Conservation (phyloP, 2,797 vertebrate species). For the Sebastiscus tertius region DNA sequence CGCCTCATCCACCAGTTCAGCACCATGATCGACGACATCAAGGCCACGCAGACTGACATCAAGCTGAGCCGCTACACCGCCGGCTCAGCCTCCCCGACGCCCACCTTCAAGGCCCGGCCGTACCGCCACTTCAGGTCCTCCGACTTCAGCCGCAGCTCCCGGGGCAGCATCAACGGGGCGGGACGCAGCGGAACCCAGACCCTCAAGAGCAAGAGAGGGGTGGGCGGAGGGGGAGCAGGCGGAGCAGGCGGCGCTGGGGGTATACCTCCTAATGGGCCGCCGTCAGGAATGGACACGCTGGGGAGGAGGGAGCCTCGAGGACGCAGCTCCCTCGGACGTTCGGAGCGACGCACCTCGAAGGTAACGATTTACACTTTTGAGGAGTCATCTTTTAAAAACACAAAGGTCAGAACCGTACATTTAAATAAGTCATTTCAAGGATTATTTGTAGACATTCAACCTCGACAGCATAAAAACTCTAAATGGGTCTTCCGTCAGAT, state of each 20-base stretch:
- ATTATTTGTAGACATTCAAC: background rate
- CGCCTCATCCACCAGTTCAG: conserved; percentile 99
- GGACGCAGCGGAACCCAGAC: conserved; percentile 85
- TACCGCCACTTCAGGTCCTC: conserved; percentile 94
- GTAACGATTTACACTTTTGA: conserved; percentile 37
- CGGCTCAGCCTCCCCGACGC: conserved; percentile 94
- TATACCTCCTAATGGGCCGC: conserved; percentile 68
- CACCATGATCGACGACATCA: conserved; percentile 99
- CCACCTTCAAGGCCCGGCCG: conserved; percentile 94
- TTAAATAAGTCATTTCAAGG: background rate
- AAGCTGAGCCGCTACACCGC: conserved; percentile 98
- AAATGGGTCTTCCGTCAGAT: background rate
- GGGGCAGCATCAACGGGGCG: conserved; percentile 93
- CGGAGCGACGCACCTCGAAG: conserved; percentile 95
- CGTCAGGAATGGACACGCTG: conserved; percentile 79
- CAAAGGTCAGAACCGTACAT: background rate
- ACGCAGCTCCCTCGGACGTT: conserved; percentile 90
- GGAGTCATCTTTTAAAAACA: background rate
- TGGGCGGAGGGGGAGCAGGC: conserved; percentile 30
- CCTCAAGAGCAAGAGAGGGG: conserved; percentile 86
- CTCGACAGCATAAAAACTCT: background rate
- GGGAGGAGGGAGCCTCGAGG: conserved; percentile 90
- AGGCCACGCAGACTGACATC: conserved; percentile 98
- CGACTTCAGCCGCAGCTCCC: conserved; percentile 96
- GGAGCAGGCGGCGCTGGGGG: conserved; percentile 34